These are phyloP conservation scores for Brachionus calyciflorus DNA, from an alignment of 1,140 invertebrate species.

Conservation along the genomic window DNA sequence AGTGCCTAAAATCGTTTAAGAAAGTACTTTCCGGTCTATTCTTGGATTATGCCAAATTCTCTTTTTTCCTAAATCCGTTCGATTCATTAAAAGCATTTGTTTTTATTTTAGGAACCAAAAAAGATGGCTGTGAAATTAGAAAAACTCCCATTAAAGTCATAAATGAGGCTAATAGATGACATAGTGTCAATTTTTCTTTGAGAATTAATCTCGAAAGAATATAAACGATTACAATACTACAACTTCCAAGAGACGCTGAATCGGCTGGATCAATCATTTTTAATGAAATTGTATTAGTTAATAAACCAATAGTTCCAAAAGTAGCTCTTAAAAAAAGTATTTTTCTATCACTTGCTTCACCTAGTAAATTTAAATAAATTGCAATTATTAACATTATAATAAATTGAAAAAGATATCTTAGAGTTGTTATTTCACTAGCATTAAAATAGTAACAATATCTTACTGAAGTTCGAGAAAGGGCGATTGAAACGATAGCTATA, in stretches of 20 bases:
- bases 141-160: slow-evolving; percentile 24
- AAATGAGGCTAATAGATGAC: slow-evolving; percentile 4
- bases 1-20: too few species aligned
- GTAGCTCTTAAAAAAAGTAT: slow-evolving; percentile 23
- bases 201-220: slow-evolving; percentile 30
- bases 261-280: slow-evolving; percentile 42
- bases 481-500: neutral
- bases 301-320: slow-evolving; percentile 28
- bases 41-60: too few species aligned
- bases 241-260: neutral
- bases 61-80: too few species aligned
- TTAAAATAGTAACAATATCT: slow-evolving; percentile 1
- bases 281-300: neutral
- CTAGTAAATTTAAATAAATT: neutral
- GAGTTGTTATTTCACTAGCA: slow-evolving; percentile 5
- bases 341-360: neutral
- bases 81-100: too few species aligned
- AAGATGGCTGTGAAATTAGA: slow-evolving; percentile 21
- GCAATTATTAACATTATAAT: neutral
- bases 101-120: slow-evolving; percentile 7
- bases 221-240: slow-evolving; percentile 5
- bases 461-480: neutral
- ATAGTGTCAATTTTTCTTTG: slow-evolving; percentile 31
- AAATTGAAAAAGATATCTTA: slow-evolving; percentile 40
- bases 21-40: too few species aligned